Percentiles rank a stretch among this genome's conserved stretches.
Evolutionary conservation across 2,888 invertebrate species (phyloP).

Genomic region (Chrysomela aeneicollis): DNA sequence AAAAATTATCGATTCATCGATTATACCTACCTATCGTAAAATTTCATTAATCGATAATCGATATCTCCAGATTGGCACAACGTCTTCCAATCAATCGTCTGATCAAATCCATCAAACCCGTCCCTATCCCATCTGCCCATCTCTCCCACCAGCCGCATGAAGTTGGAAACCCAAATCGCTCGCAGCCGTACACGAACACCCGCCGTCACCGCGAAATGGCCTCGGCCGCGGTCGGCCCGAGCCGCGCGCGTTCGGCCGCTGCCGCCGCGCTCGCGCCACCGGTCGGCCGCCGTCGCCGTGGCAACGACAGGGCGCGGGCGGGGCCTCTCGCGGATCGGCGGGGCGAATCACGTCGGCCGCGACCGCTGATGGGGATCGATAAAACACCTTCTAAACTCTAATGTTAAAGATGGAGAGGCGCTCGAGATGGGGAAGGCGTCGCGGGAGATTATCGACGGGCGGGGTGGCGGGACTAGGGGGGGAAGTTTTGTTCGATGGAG

Average conservation of each 20-base stretch:
- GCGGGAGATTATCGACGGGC: constrained; percentile 27
- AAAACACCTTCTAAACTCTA: constrained; percentile 56
- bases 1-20: too few species aligned
- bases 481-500: constrained; percentile 31
- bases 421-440: constrained; percentile 32
- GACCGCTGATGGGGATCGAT: constrained; percentile 62
- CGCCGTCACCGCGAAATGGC: constrained; percentile 51
- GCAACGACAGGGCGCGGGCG: constrained; percentile 59
- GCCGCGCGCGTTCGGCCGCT: constrained; percentile 41
- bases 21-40: too few species aligned
- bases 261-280: constrained; percentile 45
- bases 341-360: constrained; percentile 62
- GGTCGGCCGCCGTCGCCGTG: constrained; percentile 58
- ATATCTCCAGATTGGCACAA: too few species aligned
- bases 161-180: too few species aligned
- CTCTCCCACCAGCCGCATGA: too few species aligned
- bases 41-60: too few species aligned
- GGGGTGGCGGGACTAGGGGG: constrained; percentile 11
- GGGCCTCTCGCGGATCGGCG: constrained; percentile 53
- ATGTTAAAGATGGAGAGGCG: constrained; percentile 40
- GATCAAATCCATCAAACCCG: too few species aligned
- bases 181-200: too few species aligned
- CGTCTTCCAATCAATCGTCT: too few species aligned
- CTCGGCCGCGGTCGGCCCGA: constrained; percentile 45
- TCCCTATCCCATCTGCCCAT: too few species aligned